A percentile compares a stretch with the other conserved stretches of the same genome.
phyloP scores from a whole-genome alignment of 2,888 invertebrate species.

The Metalampra italica region DNA sequence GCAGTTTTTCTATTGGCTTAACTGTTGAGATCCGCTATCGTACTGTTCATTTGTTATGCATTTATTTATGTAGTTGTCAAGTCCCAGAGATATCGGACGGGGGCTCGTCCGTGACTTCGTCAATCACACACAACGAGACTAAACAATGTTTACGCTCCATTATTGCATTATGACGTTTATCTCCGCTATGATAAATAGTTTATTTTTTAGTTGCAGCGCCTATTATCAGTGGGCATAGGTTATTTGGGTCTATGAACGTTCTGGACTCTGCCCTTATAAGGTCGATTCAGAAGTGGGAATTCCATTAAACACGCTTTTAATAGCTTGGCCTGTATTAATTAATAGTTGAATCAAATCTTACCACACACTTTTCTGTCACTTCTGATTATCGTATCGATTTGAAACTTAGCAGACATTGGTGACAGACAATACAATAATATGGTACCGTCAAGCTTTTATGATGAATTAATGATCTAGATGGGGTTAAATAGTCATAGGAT shows the following conservation, averaged over 20 bases:
- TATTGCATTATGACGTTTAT: slow-evolving; percentile 54
- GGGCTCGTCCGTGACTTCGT: slow-evolving; percentile 77
- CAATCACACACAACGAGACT: slow-evolving; percentile 49
- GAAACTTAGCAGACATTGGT: too few species aligned
- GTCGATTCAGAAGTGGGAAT: neutral
- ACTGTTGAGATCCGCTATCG: slow-evolving; percentile 9
- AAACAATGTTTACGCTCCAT: slow-evolving; percentile 59
- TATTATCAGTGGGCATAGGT: slow-evolving; percentile 29
- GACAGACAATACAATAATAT: too few species aligned
- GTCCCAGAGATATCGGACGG: slow-evolving; percentile 46
- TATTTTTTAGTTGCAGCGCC: slow-evolving; percentile 28
- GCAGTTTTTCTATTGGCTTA: neutral
- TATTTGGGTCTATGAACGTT: slow-evolving; percentile 34
- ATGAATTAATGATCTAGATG: too few species aligned
- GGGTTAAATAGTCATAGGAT: too few species aligned
- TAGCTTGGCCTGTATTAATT: too few species aligned
- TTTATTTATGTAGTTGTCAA: too few species aligned
- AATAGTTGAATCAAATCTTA: too few species aligned
- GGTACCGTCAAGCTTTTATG: too few species aligned
- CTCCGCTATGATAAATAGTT: slow-evolving; percentile 23
- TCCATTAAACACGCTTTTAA: too few species aligned
- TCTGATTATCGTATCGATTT: too few species aligned
- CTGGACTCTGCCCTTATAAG: slow-evolving; percentile 2
- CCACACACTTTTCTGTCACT: too few species aligned
- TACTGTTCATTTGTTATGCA: neutral